Evolutionary conservation across 2,113 vertebrate genomes (phyloP).

Genomic region (Spermophilus dauricus): DNA sequence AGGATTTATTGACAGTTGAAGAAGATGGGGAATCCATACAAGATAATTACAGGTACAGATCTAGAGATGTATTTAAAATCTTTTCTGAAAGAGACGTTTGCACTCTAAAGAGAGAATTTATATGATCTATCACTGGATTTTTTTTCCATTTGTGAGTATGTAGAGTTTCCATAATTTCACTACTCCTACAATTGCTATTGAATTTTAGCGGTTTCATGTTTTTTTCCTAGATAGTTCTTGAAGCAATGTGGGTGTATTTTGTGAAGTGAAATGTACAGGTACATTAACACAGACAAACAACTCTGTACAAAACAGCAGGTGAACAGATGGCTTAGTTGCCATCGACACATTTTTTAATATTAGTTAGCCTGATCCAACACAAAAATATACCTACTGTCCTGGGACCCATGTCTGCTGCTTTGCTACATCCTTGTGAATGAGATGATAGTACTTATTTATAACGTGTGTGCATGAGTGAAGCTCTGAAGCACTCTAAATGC

Average conservation of each 20-base stretch:
- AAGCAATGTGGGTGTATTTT: not conserved
- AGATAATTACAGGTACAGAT: not conserved
- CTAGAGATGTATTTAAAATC: not conserved
- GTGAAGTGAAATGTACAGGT: conserved; percentile 30
- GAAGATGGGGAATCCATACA: not conserved
- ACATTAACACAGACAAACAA: conserved; percentile 59
- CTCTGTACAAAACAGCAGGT: not conserved
- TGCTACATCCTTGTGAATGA: not conserved
- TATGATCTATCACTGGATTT: not conserved
- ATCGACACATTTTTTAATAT: conserved; percentile 47
- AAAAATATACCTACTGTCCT: conserved; percentile 15
- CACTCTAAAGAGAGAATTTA: not conserved
- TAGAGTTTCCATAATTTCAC: not conserved
- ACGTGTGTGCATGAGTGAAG: not conserved
- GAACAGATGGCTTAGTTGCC: conserved; percentile 65
- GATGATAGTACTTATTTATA: conserved; percentile 61
- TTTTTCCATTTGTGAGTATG: not conserved
- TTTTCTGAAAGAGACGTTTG: not conserved
- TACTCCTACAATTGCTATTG: not conserved
- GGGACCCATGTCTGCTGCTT: not conserved
- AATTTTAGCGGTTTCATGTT: not conserved
- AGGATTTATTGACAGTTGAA: not conserved
- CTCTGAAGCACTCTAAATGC: not conserved
- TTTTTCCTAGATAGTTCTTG: conserved; percentile 29
- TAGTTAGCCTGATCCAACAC: not conserved